Evolutionary conservation across 2,888 invertebrate genomes (phyloP).

Genomic region (Andrena bucephala): DNA sequence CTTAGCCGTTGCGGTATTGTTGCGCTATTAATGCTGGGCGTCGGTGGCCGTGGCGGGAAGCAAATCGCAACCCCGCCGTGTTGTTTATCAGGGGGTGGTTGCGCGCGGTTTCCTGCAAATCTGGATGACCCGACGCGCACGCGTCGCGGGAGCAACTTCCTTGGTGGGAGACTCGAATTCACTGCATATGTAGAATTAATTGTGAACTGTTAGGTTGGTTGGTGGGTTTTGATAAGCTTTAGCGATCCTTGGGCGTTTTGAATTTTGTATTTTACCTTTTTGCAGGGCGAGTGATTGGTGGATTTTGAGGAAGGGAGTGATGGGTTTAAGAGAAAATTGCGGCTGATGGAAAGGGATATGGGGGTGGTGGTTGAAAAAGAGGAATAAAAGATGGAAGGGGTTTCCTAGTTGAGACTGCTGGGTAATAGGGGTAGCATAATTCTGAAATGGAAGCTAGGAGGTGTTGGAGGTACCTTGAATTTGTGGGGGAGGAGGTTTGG

Average conservation of each 20-base stretch:
- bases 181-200: constrained; percentile 25
- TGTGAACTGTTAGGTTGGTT: neutral
- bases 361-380: neutral
- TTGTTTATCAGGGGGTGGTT: constrained; percentile 8
- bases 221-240: neutral
- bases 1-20: constrained; percentile 65
- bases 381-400: neutral
- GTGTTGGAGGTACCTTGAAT: neutral
- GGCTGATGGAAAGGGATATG: neutral
- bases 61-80: constrained; percentile 25
- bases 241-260: neutral
- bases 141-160: constrained; percentile 35
- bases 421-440: neutral
- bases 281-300: neutral
- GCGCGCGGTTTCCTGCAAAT: constrained; percentile 53
- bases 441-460: neutral
- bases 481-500: too few species aligned
- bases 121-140: constrained; percentile 53
- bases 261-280: neutral
- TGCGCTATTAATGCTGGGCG: constrained; percentile 66
- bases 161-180: constrained; percentile 56
- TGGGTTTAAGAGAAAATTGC: neutral
- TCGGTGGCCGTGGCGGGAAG: constrained; percentile 37
- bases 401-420: neutral
- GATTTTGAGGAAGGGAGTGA: neutral